Evolutionary conservation across 1,140 invertebrate genomes (phyloP).

Genomic region (Drosophila nasuta): DNA sequence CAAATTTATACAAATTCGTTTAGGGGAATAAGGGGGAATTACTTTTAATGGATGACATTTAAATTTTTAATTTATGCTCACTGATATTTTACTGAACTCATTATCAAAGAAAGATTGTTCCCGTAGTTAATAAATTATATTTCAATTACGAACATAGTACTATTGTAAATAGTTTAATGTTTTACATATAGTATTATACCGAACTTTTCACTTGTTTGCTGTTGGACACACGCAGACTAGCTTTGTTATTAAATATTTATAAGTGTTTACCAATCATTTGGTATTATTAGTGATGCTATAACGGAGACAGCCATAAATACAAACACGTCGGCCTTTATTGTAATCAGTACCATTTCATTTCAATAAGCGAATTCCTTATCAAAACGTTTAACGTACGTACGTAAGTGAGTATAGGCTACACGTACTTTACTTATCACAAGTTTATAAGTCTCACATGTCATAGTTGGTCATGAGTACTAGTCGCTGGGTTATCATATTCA

Average conservation of each 20-base stretch:
- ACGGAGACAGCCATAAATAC: conserved; percentile 17
- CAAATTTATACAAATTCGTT: background rate
- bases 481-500: conserved; percentile 27
- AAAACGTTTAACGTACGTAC: conserved; percentile 15
- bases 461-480: conserved; percentile 17
- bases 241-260: conserved; percentile 5
- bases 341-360: conserved; percentile 32
- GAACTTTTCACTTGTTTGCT: background rate
- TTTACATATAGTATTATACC: background rate
- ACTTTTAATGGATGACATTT: background rate
- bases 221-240: background rate
- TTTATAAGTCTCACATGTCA: conserved; percentile 24
- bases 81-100: background rate
- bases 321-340: conserved; percentile 21
- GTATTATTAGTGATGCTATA: conserved; percentile 29
- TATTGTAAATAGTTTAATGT: background rate
- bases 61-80: background rate
- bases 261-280: conserved; percentile 27
- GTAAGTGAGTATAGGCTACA: conserved; percentile 6
- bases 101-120: background rate
- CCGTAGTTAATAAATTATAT: background rate
- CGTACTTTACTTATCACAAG: conserved; percentile 37
- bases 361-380: conserved; percentile 37
- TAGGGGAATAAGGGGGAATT: background rate
- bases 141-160: background rate